Evolutionary conservation across 2,888 invertebrate genomes (phyloP), one percentile per base, ranked within the genome.

Genomic region (Mythimna albipuncta): DNA sequence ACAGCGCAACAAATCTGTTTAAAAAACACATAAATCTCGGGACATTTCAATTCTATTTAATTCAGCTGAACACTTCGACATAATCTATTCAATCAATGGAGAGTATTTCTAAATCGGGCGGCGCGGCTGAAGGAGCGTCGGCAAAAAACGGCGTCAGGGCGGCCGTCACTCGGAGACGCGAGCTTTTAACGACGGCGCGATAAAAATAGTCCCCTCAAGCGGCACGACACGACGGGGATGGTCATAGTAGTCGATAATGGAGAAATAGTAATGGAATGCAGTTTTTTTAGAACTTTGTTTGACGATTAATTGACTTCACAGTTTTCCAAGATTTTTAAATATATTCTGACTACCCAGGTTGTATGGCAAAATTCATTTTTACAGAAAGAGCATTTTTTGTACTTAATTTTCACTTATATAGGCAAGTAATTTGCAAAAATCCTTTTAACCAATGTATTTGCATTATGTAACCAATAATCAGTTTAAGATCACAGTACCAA

Each of bases 121-220:
- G 47, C 67, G 58, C n/a, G 10, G 47, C 67, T 61, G 32, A 62
- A 72, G 70, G 44, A 79, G 66, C 50, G 13, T 62, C 58, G 57
- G 64, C 41, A 70, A 67, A 81, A 75, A 76, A 70, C 69, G 63
- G 44, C 11, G 13, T 44, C 44, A 32, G 26, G 64, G 6, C 58
- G 54, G 69, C 65, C 85, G 79, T 77, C 85, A 78, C 74, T 64
- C 11, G 72, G n/a, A 75, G 72, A 44, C 55, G 68, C 65, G 73
- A 77, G 83, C 85, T 86, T 86, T 86, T 79, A 86, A 84, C 79
- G 80, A 68, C 57, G 13, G 47, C 50, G 50, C 69, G 66, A 79
- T 85, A 82, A 76, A 87, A 84, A 86, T 87, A 82, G 66, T 67
- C 54, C 19, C 19, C 11, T 61, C 35, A 9, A 66, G 58, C n/a